These are phyloP conservation scores for Norana najaformis DNA, from an alignment of 2,888 invertebrate species.

Conservation along the genomic window DNA sequence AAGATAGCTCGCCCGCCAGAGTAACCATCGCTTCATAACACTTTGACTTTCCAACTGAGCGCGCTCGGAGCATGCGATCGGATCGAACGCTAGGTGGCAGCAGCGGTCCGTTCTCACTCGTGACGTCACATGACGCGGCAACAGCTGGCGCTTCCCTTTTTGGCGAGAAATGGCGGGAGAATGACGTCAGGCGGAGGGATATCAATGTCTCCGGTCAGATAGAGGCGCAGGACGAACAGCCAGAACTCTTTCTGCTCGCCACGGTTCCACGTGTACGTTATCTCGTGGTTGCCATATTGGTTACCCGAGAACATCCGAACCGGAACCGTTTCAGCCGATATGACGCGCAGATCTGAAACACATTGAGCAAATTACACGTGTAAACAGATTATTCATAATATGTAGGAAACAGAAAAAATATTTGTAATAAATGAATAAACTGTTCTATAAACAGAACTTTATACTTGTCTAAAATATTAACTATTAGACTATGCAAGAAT, in stretches of 20 bases:
- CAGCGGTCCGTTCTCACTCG: neutral
- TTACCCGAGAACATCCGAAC: conserved; percentile 48
- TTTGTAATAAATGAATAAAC: too few species aligned
- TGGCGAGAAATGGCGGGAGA: conserved; percentile 37
- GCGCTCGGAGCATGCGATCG: neutral
- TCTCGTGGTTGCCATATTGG: conserved; percentile 47
- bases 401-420: neutral
- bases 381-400: neutral
- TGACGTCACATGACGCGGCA: conserved; percentile 27
- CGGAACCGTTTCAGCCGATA: conserved; percentile 46
- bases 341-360: conserved; percentile 40
- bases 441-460: neutral
- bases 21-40: neutral
- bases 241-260: conserved; percentile 48
- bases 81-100: neutral
- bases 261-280: conserved; percentile 48
- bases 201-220: conserved; percentile 42
- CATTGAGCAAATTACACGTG: too few species aligned
- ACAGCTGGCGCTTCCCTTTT: conserved; percentile 25
- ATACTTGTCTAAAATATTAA: too few species aligned
- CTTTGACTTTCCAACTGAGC: neutral
- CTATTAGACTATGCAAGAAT: too few species aligned
- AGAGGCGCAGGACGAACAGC: conserved; percentile 45
- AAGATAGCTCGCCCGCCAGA: neutral
- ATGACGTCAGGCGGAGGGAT: conserved; percentile 42